A percentile compares a stretch with the other conserved stretches of the same genome.
Conservation (phyloP, 2,888 invertebrate genomes). For the Leptopilina syphax region DNA sequence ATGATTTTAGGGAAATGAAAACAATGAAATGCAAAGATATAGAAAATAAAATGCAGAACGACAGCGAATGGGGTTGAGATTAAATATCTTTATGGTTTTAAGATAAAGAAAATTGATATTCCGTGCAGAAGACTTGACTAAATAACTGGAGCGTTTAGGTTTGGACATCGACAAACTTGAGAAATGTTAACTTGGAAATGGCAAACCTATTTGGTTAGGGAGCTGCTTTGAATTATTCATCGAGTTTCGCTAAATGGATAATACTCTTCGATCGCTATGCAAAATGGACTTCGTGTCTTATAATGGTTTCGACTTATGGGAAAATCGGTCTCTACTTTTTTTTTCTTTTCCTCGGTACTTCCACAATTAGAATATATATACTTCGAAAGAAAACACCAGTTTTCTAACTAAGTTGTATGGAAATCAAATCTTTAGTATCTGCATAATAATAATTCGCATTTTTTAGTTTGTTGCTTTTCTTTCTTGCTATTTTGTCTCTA, state of each 20-base stretch:
- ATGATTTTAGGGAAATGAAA: too few species aligned
- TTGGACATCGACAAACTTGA: constrained; percentile 17
- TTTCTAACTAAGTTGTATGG: too few species aligned
- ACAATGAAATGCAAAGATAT: too few species aligned
- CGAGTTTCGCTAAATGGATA: constrained; percentile 31
- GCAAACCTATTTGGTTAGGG: constrained; percentile 30
- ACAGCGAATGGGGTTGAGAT: background rate
- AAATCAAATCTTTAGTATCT: too few species aligned
- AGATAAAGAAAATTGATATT: constrained; percentile 13
- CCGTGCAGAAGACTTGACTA: constrained; percentile 2
- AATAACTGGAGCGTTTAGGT: constrained; percentile 7
- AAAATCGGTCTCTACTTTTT: background rate
- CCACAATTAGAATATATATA: too few species aligned
- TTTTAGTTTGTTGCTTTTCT: too few species aligned
- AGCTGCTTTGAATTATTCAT: constrained; percentile 35
- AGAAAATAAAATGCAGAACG: too few species aligned
- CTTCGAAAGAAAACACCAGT: too few species aligned
- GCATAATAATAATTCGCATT: too few species aligned
- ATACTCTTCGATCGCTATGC: constrained; percentile 35
- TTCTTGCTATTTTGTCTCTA: too few species aligned
- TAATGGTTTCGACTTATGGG: background rate
- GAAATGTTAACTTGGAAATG: constrained; percentile 34
- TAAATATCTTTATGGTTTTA: background rate
- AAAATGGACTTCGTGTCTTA: constrained; percentile 20
- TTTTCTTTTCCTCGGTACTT: background rate